Evolutionary conservation across 2,113 vertebrate species (phyloP).

Genomic region (Eptesicus fuscus): DNA sequence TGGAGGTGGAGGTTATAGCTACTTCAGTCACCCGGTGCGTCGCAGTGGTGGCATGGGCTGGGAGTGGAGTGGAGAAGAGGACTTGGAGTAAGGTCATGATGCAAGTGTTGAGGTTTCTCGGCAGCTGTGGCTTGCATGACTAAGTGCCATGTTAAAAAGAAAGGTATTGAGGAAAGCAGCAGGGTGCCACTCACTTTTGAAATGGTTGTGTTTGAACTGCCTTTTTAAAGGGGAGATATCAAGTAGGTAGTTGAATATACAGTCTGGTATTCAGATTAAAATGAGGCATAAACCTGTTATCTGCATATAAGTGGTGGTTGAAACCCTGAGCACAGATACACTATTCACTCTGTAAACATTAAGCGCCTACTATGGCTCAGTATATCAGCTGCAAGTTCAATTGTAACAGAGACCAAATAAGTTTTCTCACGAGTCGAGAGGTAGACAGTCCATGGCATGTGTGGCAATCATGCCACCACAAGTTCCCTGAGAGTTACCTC

Average conservation of each 20-base stretch:
- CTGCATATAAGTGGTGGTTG: neutral
- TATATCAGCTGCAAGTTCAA: neutral
- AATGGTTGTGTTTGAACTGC: neutral
- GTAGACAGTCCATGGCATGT: neutral
- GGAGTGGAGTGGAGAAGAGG: neutral
- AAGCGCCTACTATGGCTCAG: neutral
- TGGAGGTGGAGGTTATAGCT: neutral
- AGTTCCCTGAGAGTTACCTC: neutral
- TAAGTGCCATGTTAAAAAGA: neutral
- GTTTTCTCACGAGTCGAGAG: neutral
- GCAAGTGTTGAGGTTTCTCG: neutral
- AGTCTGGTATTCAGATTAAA: neutral
- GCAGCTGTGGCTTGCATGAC: neutral
- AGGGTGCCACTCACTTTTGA: neutral
- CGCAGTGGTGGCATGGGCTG: neutral
- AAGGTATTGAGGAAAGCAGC: neutral
- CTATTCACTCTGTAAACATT: neutral
- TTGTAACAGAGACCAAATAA: constrained; percentile 1
- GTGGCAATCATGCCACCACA: neutral
- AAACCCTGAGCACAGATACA: neutral
- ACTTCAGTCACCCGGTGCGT: neutral
- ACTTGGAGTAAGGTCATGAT: neutral
- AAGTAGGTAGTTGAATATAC: neutral
- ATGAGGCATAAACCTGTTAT: neutral
- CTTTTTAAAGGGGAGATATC: neutral